Evolutionary conservation across 2,113 vertebrate species (phyloP), one percentile per base, ranked within the genome.

Genomic region (Ochotona curzoniae): DNA sequence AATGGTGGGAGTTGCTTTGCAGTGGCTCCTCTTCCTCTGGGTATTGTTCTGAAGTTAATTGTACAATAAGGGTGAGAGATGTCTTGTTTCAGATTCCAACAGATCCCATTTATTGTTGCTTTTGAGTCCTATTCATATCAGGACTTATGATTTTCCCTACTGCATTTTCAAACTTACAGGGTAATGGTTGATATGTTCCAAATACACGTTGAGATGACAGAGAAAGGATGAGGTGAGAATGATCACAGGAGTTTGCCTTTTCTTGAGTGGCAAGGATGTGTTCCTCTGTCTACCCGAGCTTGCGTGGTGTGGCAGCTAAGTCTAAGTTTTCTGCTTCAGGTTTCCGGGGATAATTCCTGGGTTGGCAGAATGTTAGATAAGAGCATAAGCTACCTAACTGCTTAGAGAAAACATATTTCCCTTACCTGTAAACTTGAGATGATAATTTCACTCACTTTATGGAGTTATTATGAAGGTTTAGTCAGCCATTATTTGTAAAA

Each of bases 61-160:
- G 32, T 69, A 69, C 25, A 83, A 66, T 17, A 92, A 66, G 78
- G 64, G 21, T 17, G 32, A 70, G 17, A 66, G 17, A 76, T 44
- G 54, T 63, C 74, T 89, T 26, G 81, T 81, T 93, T 71, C 25
- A 92, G 67, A 81, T 84, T 90, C 18, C 64, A 28, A 21, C 32
- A 64, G 63, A 26, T 6, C 15, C 73, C 35, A 81, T 86, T 92
- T 86, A 90, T 26, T 86, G 32, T 23, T 88, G 25, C 1, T 54
- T 93, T 75, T 23, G 5, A 73, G 38, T 67, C 32, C 76, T 92
- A 83, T 0, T 0, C 23, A 20, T 18, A 66, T 35, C 30, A 83
- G 63, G 6, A 76, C 60, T 57, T 18, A 87, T 35, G 61, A 74
- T 12, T 63, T n/a, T 74, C 9, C 35, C 18, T 70, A 32, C 13